A percentile compares a stretch with the other conserved stretches of the same genome.
Conservation (phyloP, 2,888 invertebrate genomes). For the Megalurothrips usitatus region DNA sequence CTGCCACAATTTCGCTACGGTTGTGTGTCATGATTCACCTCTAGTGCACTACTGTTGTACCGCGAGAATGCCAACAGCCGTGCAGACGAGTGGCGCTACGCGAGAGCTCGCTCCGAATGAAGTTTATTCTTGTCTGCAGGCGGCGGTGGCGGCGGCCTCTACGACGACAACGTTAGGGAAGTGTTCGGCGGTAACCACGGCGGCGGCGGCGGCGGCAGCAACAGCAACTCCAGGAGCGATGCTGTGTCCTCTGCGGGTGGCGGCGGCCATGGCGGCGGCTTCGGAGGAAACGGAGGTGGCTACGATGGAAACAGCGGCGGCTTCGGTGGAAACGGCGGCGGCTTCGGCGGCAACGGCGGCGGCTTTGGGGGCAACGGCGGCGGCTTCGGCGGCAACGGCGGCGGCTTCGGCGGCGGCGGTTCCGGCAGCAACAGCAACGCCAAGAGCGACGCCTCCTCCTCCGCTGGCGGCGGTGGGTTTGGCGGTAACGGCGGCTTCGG, state of each 20-base stretch:
- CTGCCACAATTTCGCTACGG: too few relatives aligned
- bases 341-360: not conserved
- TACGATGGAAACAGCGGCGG: not conserved
- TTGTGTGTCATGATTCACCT: too few relatives aligned
- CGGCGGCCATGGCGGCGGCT: not conserved
- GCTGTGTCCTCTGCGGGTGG: not conserved
- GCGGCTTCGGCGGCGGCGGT: not conserved
- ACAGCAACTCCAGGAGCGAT: slow-evolving; percentile 1
- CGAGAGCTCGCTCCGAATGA: too few relatives aligned
- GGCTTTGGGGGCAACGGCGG: not conserved
- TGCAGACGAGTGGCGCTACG: too few relatives aligned
- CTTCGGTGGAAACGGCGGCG: not conserved
- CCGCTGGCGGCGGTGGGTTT: not conserved
- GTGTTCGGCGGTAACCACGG: not conserved
- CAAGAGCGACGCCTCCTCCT: not conserved
- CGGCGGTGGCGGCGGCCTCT: not conserved
- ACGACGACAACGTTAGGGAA: not conserved
- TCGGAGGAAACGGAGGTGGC: not conserved
- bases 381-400: not conserved
- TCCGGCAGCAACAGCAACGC: not conserved
- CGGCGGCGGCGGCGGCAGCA: slow-evolving; percentile 2
- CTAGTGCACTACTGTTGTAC: too few relatives aligned
- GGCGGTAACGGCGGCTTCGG: not conserved
- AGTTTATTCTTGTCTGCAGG: not conserved
- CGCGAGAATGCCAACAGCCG: too few relatives aligned